Evolutionary conservation across 2,797 vertebrate species (phyloP), one percentile per base, ranked within the genome.

Genomic region (Scolopax rusticola): DNA sequence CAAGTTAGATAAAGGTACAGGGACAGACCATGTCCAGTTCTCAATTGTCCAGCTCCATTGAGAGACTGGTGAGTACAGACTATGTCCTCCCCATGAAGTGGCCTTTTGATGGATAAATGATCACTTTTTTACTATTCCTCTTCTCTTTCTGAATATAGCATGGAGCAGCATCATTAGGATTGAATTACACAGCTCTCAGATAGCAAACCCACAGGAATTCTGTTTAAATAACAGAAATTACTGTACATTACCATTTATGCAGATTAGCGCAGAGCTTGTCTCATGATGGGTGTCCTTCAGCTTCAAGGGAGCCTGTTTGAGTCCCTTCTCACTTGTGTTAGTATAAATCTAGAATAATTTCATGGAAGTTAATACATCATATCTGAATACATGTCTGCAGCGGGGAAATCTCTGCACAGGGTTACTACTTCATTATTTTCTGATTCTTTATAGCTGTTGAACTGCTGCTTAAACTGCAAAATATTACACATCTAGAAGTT

Each of bases 341-440:
- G 19, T 41, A 90, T 71, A 85, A 90, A 92, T 70, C 59, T 48
- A 84, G 70, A 77, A 48, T 74, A 70, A 76, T 79, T 89, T 87
- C 43, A 77, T 53, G 32, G 4, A 84, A 94, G 47, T 51, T 47
- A 79, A 18, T 87, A 51, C 7, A 83, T 74, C 21, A 12, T 41
- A 80, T 63, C 79, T 61, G 53, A 93, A 88, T 67, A 60, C 13
- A 13, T 10, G 18, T 40, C 65, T 81, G 79, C 63, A 86, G 47
- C 25, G 36, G 65, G 27, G 33, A 89, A 53, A 76, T 57, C 63
- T 92, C 71, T 89, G 71, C 48, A 71, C 56, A 77, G 47, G 38
- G 28, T 87, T 84, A 68, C 38, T 89, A 77, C 78, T 93, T 92
- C 73, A 88, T 91, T 87, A 75, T 86, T 84, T 95, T 79, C 65